phyloP scores from a whole-genome alignment of 2,113 vertebrate species.

The Agelaius tricolor region DNA sequence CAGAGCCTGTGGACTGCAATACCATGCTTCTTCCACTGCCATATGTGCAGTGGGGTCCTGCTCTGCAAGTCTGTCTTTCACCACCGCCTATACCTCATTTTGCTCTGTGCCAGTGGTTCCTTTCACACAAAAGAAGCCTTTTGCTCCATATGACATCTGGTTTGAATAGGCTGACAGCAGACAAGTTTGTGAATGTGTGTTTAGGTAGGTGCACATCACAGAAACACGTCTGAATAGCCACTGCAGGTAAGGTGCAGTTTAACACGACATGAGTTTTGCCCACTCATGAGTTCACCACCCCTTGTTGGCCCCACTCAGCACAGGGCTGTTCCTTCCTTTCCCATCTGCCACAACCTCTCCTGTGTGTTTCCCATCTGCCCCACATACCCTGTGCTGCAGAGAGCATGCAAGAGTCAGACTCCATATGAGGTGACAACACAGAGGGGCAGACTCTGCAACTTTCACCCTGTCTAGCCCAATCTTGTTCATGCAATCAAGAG shows the following conservation, averaged over 20 bases:
- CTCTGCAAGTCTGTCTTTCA: background rate
- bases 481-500: background rate
- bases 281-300: background rate
- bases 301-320: background rate
- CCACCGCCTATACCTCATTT: background rate
- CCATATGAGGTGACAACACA: accelerated
- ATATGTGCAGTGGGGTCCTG: background rate
- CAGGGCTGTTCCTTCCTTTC: background rate
- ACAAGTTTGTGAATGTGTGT: background rate
- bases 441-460: background rate
- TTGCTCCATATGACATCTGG: background rate
- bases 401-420: background rate
- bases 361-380: accelerated
- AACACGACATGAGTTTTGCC: accelerated
- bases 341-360: background rate
- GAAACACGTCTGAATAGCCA: background rate
- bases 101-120: background rate
- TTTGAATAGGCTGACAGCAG: background rate
- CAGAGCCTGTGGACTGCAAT: background rate
- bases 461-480: background rate
- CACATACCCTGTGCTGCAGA: background rate
- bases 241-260: background rate
- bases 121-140: background rate
- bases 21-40: background rate
- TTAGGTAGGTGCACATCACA: background rate